These are phyloP conservation scores for Radopholus similis DNA, from an alignment of 1,140 invertebrate genomes.

Conservation along the genomic window DNA sequence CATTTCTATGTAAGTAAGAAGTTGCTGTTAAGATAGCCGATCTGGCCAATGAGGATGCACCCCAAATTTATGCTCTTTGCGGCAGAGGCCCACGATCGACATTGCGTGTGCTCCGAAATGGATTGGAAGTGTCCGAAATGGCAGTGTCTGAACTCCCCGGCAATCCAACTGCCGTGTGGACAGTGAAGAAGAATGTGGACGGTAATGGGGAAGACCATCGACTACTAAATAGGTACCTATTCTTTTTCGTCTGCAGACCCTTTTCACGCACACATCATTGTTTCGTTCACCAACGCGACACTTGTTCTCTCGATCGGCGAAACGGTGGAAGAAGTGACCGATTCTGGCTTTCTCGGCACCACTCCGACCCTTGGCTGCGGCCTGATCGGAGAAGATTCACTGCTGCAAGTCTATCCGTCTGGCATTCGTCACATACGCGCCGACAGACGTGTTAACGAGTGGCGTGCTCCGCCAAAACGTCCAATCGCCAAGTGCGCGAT, in stretches of 20 bases:
- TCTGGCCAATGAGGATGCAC: conserved; percentile 91
- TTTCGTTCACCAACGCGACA: conserved; percentile 99
- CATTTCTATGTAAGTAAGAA: conserved; percentile 4
- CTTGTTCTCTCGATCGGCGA: conserved; percentile 97
- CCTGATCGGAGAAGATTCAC: conserved; percentile 89
- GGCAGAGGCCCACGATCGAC: conserved; percentile 89
- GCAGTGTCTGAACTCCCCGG: conserved; percentile 97
- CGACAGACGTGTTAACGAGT: conserved; percentile 96
- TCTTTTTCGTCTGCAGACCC: conserved; percentile 75
- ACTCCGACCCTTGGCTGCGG: conserved; percentile 94
- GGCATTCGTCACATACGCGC: conserved; percentile 96
- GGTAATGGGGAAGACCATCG: conserved; percentile 67
- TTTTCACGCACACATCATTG: conserved; percentile 99
- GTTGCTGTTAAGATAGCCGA: conserved; percentile 62
- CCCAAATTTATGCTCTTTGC: conserved; percentile 91
- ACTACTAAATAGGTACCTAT: conserved; percentile 10
- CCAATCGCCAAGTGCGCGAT: conserved; percentile 95
- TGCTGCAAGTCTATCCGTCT: conserved; percentile 96
- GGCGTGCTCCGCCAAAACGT: conserved; percentile 95
- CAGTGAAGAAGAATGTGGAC: conserved; percentile 89
- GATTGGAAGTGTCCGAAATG: conserved; percentile 97
- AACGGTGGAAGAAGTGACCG: conserved; percentile 98
- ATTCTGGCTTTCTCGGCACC: conserved; percentile 96
- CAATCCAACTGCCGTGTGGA: conserved; percentile 99
- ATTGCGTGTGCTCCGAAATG: conserved; percentile 82